Conservation (phyloP, 2,888 invertebrate species). For the Polyploca ridens region DNA sequence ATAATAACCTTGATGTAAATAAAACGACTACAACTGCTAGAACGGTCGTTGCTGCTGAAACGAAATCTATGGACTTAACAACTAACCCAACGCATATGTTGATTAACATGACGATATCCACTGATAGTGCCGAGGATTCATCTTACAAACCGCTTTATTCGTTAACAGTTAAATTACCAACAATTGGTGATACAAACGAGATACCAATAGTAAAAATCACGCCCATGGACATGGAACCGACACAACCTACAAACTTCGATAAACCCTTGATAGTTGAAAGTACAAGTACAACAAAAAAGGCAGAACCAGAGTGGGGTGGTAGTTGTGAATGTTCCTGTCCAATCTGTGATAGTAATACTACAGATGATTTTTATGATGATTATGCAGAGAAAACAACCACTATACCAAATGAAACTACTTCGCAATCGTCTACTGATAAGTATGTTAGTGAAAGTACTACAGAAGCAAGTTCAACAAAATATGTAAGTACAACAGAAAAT, state of each 20-base stretch:
- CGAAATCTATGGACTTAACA: constrained; percentile 59
- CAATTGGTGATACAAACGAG: constrained; percentile 80
- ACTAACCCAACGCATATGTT: constrained; percentile 87
- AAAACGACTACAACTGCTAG: constrained; percentile 42
- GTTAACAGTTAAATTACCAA: constrained; percentile 92
- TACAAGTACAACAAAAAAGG: constrained; percentile 48
- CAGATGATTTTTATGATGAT: constrained; percentile 73
- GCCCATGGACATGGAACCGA: constrained; percentile 73
- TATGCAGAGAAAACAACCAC: constrained; percentile 51
- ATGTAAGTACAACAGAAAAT: constrained; percentile 33
- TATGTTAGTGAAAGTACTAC: constrained; percentile 29
- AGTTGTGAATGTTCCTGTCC: constrained; percentile 91
- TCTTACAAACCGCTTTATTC: constrained; percentile 89
- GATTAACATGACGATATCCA: constrained; percentile 92
- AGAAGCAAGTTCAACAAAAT: constrained; percentile 24
- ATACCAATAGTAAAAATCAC: constrained; percentile 84
- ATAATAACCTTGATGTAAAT: constrained; percentile 46
- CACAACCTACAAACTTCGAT: constrained; percentile 71
- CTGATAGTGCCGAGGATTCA: constrained; percentile 81
- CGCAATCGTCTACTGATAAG: constrained; percentile 25
- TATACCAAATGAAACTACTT: constrained; percentile 29
- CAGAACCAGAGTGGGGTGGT: constrained; percentile 81
- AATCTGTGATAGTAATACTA: constrained; percentile 79
- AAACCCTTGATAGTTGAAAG: constrained; percentile 72
- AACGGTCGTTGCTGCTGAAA: constrained; percentile 55